phyloP scores from a whole-genome alignment of 2,888 invertebrate species.

The Eupithecia exiguata region DNA sequence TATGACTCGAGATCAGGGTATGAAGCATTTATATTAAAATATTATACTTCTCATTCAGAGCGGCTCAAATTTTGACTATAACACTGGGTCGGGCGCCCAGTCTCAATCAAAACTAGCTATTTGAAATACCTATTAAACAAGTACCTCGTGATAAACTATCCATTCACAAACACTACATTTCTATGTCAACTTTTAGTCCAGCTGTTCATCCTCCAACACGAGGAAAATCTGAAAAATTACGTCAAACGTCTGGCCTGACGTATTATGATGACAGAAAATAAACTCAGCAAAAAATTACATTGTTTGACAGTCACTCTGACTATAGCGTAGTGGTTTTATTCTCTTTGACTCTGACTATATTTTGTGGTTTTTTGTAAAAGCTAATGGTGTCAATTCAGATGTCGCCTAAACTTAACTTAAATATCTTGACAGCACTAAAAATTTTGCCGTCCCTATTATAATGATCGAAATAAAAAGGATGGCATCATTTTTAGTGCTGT shows the following conservation, averaged over 20 bases:
- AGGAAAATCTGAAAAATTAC: constrained; percentile 26
- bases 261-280: constrained; percentile 16
- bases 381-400: too few relatives aligned
- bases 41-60: too few relatives aligned
- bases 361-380: neutral
- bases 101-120: neutral
- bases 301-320: constrained; percentile 10
- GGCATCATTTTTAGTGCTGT: too few relatives aligned
- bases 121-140: neutral
- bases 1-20: too few relatives aligned
- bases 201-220: constrained; percentile 4
- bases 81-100: neutral
- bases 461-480: too few relatives aligned
- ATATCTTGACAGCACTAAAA: too few relatives aligned
- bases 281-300: constrained; percentile 12
- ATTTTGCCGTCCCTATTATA: too few relatives aligned
- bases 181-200: neutral
- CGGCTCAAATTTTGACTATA: too few relatives aligned
- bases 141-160: neutral
- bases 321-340: too few relatives aligned
- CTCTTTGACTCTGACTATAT: neutral
- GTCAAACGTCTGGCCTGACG: constrained; percentile 19
- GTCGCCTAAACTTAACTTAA: too few relatives aligned
- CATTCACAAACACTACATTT: neutral
- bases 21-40: too few relatives aligned